Conservation (phyloP, 1,140 invertebrate species). For the Macrotrachela quadricornifera region DNA sequence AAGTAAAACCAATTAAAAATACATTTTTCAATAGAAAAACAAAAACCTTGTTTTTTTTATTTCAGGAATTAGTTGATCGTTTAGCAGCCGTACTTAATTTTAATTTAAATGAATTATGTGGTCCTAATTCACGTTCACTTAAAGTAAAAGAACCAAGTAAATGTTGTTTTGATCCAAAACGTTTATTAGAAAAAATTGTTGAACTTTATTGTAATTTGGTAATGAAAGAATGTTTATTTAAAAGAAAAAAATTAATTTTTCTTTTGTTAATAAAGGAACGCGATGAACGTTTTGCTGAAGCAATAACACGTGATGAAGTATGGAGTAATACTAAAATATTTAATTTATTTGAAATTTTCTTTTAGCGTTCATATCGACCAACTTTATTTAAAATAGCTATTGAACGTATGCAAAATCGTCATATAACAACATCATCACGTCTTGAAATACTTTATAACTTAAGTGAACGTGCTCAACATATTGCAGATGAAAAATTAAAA, state of each 20-base stretch:
- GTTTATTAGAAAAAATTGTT: constrained; percentile 65
- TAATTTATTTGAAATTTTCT: background rate
- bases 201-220: constrained; percentile 80
- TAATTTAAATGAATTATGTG: constrained; percentile 84
- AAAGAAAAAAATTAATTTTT: too few relatives aligned
- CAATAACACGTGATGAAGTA: constrained; percentile 58
- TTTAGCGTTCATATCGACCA: constrained; percentile 68
- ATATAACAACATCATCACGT: constrained; percentile 54
- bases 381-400: constrained; percentile 75
- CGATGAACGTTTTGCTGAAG: constrained; percentile 56
- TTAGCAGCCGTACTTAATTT: constrained; percentile 94
- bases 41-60: background rate
- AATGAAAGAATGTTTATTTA: too few relatives aligned
- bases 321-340: background rate
- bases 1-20: constrained; percentile 7
- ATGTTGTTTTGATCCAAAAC: constrained; percentile 83
- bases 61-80: constrained; percentile 54
- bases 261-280: constrained; percentile 39
- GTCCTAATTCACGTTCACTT: constrained; percentile 83
- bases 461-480: constrained; percentile 52
- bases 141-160: constrained; percentile 84
- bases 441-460: constrained; percentile 60
- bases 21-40: too few relatives aligned
- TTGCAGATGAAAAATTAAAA: constrained; percentile 47
- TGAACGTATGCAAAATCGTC: constrained; percentile 48